A percentile compares a stretch with the other conserved stretches of the same genome.
phyloP scores from a whole-genome alignment of 1,140 invertebrate genomes.

The Calephelis nemesis region DNA sequence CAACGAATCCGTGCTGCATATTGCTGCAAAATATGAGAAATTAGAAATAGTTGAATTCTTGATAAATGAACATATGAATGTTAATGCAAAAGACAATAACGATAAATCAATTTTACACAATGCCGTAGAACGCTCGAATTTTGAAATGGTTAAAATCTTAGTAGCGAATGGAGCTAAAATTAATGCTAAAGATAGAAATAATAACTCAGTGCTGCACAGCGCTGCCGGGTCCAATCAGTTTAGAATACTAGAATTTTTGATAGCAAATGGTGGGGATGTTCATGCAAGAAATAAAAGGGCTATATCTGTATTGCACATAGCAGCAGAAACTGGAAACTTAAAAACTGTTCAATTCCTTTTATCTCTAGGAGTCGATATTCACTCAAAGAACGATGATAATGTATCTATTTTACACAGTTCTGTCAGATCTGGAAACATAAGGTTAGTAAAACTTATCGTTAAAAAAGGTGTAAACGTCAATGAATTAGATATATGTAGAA shows the following conservation, averaged over 20 bases:
- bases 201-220: conserved; percentile 1
- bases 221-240: conserved; percentile 2
- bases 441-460: too few relatives aligned
- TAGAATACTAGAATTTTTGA: conserved; percentile 8
- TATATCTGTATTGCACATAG: too few relatives aligned
- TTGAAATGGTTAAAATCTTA: background rate
- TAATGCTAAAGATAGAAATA: conserved; percentile 3
- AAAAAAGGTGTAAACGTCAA: too few relatives aligned
- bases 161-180: conserved; percentile 13
- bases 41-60: background rate
- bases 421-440: too few relatives aligned
- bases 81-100: background rate
- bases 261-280: background rate
- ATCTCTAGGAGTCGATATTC: too few relatives aligned
- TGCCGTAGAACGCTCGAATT: background rate
- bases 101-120: conserved; percentile 1
- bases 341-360: too few relatives aligned
- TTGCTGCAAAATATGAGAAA: background rate
- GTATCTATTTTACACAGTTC: too few relatives aligned
- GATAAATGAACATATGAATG: background rate
- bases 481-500: too few relatives aligned
- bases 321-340: too few relatives aligned
- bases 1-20: background rate
- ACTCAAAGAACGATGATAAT: too few relatives aligned
- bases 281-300: background rate